Percentiles rank a stretch among this genome's conserved stretches.
Evolutionary conservation across 2,797 vertebrate species (phyloP).

Genomic region (Octomys mimax): DNA sequence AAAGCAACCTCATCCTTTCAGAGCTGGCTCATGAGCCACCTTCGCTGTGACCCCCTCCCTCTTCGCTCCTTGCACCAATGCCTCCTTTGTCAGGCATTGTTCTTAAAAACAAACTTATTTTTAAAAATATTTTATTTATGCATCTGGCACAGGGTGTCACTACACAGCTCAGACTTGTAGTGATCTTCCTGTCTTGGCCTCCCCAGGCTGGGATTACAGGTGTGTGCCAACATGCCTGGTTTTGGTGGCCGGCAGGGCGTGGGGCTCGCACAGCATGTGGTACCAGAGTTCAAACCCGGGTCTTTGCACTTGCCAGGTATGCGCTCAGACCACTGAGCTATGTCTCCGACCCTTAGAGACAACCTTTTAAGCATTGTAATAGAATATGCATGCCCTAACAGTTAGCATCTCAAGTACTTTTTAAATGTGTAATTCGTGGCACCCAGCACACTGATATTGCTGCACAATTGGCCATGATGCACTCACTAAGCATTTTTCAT

Average conservation of each 20-base stretch:
- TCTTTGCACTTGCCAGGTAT: too few species aligned
- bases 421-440: background rate
- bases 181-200: too few species aligned
- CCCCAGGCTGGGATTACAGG: too few species aligned
- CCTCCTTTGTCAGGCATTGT: background rate
- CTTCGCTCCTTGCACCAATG: background rate
- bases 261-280: too few species aligned
- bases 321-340: too few species aligned
- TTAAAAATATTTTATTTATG: too few species aligned
- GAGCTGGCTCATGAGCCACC: background rate
- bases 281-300: too few species aligned
- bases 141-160: too few species aligned
- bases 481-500: background rate
- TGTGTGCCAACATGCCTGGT: too few species aligned
- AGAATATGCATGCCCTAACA: background rate
- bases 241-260: too few species aligned
- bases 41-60: background rate
- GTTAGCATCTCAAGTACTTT: background rate
- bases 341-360: background rate
- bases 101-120: background rate
- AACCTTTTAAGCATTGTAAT: background rate
- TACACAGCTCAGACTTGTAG: too few species aligned
- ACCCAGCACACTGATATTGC: background rate
- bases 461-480: background rate
- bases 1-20: background rate